Percentiles rank a stretch among this genome's conserved stretches.
phyloP scores from a whole-genome alignment of 2,113 vertebrate species.

The Phyllostomus hastatus region DNA sequence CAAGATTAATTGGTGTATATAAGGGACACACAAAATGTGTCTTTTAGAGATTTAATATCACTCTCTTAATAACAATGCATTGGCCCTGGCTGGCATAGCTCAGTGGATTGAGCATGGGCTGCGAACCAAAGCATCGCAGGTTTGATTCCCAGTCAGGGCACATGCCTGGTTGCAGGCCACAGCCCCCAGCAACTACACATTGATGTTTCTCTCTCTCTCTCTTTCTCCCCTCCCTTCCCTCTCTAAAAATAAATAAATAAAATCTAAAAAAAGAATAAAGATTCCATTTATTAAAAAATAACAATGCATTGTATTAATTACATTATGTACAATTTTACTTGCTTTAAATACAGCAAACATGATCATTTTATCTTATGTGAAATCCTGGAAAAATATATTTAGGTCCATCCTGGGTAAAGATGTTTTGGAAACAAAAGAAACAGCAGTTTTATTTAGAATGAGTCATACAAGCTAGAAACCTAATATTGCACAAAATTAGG shows the following conservation, averaged over 20 bases:
- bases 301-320: not conserved
- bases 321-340: not conserved
- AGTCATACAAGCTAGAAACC: not conserved
- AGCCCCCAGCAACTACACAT: no score
- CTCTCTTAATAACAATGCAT: not conserved
- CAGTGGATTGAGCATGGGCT: no score
- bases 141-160: no score
- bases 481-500: not conserved
- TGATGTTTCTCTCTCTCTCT: no score
- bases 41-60: not conserved
- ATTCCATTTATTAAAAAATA: not conserved
- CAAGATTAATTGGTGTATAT: not conserved
- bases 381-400: not conserved
- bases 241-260: no score
- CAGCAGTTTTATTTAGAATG: constrained; percentile 17
- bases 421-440: not conserved
- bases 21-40: not conserved
- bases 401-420: not conserved
- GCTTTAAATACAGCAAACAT: not conserved
- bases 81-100: not conserved
- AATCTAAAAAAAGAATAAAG: no score
- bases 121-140: no score
- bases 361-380: not conserved
- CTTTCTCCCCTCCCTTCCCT: no score
- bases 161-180: no score